phyloP scores from a whole-genome alignment of 2,888 invertebrate genomes.

The Pachymerium ferrugineum region DNA sequence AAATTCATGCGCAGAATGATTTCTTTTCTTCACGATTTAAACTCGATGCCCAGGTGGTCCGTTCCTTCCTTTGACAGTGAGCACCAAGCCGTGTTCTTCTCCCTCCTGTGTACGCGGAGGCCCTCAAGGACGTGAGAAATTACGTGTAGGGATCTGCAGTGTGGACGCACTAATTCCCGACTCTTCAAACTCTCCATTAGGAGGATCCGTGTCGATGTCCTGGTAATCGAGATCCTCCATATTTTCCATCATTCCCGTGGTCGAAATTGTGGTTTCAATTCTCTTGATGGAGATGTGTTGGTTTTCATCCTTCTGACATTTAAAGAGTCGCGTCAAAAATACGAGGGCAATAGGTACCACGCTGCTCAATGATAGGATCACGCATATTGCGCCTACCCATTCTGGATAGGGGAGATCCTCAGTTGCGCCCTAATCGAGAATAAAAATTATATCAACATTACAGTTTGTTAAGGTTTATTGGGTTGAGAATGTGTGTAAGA shows the following conservation, averaged over 20 bases:
- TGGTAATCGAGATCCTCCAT: slow-evolving; percentile 30
- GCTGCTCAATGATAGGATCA: slow-evolving; percentile 69
- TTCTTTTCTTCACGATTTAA: not conserved
- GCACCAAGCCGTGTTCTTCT: slow-evolving; percentile 19
- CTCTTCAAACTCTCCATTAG: slow-evolving; percentile 24
- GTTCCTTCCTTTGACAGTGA: not conserved
- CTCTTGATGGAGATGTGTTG: slow-evolving; percentile 86
- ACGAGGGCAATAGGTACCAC: slow-evolving; percentile 80
- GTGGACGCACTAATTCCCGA: slow-evolving; percentile 20
- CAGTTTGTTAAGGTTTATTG: too few relatives aligned
- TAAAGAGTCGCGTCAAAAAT: slow-evolving; percentile 77
- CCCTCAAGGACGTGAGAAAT: slow-evolving; percentile 27
- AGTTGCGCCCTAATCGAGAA: slow-evolving; percentile 59
- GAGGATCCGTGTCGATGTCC: slow-evolving; percentile 17
- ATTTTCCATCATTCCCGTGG: slow-evolving; percentile 81
- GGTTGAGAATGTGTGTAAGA: too few relatives aligned
- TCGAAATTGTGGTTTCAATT: slow-evolving; percentile 87
- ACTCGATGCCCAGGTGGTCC: slow-evolving; percentile 19
- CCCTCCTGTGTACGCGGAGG: slow-evolving; percentile 27
- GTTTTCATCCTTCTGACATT: slow-evolving; percentile 79
- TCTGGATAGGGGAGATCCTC: slow-evolving; percentile 65
- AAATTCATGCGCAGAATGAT: not conserved
- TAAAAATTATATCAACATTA: slow-evolving; percentile 40
- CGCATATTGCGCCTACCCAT: slow-evolving; percentile 74
- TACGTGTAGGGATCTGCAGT: slow-evolving; percentile 30